A percentile compares a stretch with the other conserved stretches of the same genome.
Conservation (phyloP, 2,113 vertebrate genomes). For the Apaloderma vittatum region DNA sequence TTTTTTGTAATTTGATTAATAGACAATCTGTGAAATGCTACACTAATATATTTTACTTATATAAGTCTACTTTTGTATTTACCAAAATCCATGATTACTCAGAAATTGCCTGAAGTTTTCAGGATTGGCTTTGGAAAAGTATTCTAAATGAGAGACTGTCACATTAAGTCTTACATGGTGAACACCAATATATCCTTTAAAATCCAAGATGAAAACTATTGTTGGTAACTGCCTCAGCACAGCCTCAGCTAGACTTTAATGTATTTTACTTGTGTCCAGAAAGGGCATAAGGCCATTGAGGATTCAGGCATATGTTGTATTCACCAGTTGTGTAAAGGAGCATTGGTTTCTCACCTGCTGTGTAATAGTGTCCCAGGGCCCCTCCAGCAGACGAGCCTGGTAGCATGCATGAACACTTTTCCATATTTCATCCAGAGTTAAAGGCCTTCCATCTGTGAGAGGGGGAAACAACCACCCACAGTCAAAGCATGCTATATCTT, state of each 20-base stretch:
- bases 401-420: constrained; percentile 85
- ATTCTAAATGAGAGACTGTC: background rate
- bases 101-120: background rate
- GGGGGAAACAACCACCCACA: background rate
- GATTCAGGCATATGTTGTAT: background rate
- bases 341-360: constrained; percentile 86
- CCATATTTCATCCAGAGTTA: constrained; percentile 91
- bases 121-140: background rate
- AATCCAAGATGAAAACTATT: background rate
- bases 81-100: background rate
- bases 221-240: background rate
- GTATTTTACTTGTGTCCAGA: background rate
- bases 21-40: background rate
- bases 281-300: background rate
- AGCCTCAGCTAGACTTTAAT: background rate
- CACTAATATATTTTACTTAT: background rate
- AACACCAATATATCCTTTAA: background rate
- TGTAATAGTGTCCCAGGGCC: constrained; percentile 89
- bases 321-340: background rate
- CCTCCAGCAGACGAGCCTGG: constrained; percentile 79
- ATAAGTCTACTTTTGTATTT: background rate
- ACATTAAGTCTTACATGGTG: background rate
- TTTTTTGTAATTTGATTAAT: constrained; percentile 20
- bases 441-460: constrained; percentile 86
- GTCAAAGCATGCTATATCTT: background rate